A percentile compares a stretch with the other conserved stretches of the same genome.
Evolutionary conservation across 1,140 invertebrate genomes (phyloP).

Genomic region (Periplaneta americana): DNA sequence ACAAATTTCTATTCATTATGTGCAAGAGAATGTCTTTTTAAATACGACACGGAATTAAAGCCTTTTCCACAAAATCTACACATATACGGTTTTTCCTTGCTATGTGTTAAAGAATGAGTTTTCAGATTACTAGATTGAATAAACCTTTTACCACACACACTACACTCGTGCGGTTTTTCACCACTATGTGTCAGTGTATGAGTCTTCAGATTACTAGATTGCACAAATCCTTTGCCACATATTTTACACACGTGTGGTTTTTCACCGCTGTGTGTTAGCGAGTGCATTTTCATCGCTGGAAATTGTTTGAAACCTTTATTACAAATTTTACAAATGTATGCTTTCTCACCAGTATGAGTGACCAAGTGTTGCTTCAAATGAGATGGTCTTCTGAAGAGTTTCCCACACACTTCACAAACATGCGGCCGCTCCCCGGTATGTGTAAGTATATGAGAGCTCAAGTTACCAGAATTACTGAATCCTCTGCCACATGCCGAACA

Average conservation of each 20-base stretch:
- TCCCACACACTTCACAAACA: slow-evolving; percentile 33
- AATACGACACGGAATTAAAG: background rate
- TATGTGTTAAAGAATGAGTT: background rate
- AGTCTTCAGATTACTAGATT: slow-evolving; percentile 67
- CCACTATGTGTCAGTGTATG: slow-evolving; percentile 73
- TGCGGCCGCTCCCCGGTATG: background rate
- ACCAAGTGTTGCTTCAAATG: slow-evolving; percentile 59
- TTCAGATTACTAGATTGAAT: background rate
- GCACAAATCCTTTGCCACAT: slow-evolving; percentile 73
- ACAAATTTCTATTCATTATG: background rate
- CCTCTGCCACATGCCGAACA: slow-evolving; percentile 53
- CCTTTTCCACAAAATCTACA: background rate
- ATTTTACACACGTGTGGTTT: slow-evolving; percentile 44
- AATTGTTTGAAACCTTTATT: slow-evolving; percentile 43
- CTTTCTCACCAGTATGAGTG: slow-evolving; percentile 61
- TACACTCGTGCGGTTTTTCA: slow-evolving; percentile 66
- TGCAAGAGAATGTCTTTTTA: background rate
- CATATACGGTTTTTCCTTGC: background rate
- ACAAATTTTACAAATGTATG: slow-evolving; percentile 53
- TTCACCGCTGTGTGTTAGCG: slow-evolving; percentile 48
- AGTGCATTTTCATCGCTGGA: slow-evolving; percentile 47
- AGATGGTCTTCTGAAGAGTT: slow-evolving; percentile 38
- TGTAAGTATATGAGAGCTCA: slow-evolving; percentile 53
- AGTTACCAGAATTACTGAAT: slow-evolving; percentile 65
- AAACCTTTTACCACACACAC: background rate